Conservation (phyloP, 2,113 vertebrate species). For the Regulus satrapa region DNA sequence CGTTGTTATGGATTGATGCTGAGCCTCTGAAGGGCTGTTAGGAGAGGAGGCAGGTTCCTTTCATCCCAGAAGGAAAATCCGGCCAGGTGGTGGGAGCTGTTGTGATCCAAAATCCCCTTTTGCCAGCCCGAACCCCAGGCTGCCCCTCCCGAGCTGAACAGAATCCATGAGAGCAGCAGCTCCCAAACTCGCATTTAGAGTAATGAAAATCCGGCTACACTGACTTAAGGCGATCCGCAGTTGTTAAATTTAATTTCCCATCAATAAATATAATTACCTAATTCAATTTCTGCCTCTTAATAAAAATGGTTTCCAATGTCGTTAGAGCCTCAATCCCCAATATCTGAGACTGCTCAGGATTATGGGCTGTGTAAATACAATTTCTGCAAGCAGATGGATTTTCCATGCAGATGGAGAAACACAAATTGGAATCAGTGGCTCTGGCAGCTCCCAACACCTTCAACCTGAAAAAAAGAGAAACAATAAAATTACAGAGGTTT, state of each 20-base stretch:
- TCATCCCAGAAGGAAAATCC: background rate
- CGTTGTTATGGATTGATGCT: background rate
- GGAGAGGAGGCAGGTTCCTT: background rate
- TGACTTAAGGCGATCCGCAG: background rate
- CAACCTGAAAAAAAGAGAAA: background rate
- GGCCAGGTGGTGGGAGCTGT: fast-evolving
- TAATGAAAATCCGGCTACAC: background rate
- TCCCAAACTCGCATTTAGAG: background rate
- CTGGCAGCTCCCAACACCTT: background rate
- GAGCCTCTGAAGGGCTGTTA: background rate
- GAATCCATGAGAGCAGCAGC: background rate
- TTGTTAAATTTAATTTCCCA: conserved; percentile 34
- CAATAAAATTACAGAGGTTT: background rate
- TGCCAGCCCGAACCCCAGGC: background rate
- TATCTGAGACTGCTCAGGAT: background rate
- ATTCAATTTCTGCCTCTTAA: conserved; percentile 37
- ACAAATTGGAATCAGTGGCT: background rate
- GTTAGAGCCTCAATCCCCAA: background rate
- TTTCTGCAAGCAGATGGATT: background rate
- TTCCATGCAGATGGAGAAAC: background rate
- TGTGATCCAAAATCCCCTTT: background rate
- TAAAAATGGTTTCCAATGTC: background rate
- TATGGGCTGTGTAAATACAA: background rate
- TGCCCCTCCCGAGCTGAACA: background rate
- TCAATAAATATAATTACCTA: conserved; percentile 41